A percentile compares a stretch with the other conserved stretches of the same genome.
Conservation (phyloP, 2,797 vertebrate species). For the Aplochiton taeniatus region DNA sequence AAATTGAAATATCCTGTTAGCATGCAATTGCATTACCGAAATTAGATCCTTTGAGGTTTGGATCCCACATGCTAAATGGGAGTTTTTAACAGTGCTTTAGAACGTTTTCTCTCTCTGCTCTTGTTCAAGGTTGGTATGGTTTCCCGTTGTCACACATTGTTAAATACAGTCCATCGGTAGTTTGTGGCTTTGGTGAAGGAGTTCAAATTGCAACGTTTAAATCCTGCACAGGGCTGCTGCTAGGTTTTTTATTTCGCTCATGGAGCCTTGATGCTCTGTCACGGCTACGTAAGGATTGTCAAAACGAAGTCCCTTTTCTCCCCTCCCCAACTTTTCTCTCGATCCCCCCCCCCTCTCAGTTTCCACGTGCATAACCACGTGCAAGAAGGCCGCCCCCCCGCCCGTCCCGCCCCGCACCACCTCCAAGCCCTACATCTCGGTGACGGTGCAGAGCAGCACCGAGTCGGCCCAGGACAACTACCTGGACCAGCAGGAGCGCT, state of each 20-base stretch:
- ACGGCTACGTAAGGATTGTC: not conserved
- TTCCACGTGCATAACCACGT: slow-evolving; percentile 94
- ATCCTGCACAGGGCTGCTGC: too few species aligned
- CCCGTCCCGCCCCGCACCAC: slow-evolving; percentile 96
- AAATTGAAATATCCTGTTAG: not conserved
- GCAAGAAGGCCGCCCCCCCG: slow-evolving; percentile 93
- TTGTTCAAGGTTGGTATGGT: too few species aligned
- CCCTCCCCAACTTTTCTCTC: not conserved
- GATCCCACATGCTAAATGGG: too few species aligned
- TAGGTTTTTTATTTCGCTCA: too few species aligned
- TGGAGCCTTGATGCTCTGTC: not conserved
- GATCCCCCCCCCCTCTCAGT: slow-evolving; percentile 66
- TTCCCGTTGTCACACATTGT: too few species aligned
- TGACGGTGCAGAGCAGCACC: slow-evolving; percentile 98
- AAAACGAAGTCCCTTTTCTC: not conserved
- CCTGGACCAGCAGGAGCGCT: slow-evolving; percentile 92
- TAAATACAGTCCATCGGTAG: too few species aligned
- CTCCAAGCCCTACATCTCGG: slow-evolving; percentile 98
- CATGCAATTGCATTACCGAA: slow-evolving; percentile 6
- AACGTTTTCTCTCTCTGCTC: too few species aligned
- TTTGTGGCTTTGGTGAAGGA: too few species aligned
- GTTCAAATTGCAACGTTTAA: too few species aligned
- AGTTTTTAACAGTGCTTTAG: too few species aligned
- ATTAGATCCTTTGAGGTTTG: too few species aligned
- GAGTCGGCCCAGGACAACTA: slow-evolving; percentile 98